phyloP scores from a whole-genome alignment of 2,888 invertebrate species.

The Heliconius ethilla region DNA sequence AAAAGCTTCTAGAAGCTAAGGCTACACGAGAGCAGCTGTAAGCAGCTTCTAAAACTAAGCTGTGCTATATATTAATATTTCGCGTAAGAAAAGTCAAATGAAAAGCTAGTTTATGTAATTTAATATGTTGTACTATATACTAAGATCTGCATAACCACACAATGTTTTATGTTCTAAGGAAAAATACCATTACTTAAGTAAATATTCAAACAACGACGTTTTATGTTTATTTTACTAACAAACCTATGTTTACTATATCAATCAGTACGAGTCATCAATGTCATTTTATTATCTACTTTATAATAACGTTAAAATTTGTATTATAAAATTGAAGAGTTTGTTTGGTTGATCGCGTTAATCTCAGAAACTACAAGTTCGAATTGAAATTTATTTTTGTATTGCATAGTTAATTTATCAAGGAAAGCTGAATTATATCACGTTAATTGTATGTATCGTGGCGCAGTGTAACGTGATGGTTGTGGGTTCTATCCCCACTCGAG shows the following conservation, averaged over 20 bases:
- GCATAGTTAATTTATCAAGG: no score
- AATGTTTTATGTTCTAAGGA: constrained; percentile 3
- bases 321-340: background rate
- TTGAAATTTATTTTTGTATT: background rate
- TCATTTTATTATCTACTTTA: background rate
- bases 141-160: background rate
- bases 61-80: no score
- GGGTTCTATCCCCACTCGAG: no score
- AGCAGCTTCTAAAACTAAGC: no score
- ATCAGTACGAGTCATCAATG: background rate
- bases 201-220: constrained; percentile 8
- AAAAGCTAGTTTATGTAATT: background rate
- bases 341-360: background rate
- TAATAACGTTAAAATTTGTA: no score
- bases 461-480: no score
- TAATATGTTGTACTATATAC: background rate
- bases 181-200: constrained; percentile 8
- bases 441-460: no score
- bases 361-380: background rate
- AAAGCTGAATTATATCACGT: no score
- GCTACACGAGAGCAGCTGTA: no score
- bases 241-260: background rate
- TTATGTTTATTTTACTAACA: constrained; percentile 8
- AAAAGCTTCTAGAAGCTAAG: no score
- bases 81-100: background rate